Conservation (phyloP, 2,797 vertebrate genomes). For the Chelonia mydas region DNA sequence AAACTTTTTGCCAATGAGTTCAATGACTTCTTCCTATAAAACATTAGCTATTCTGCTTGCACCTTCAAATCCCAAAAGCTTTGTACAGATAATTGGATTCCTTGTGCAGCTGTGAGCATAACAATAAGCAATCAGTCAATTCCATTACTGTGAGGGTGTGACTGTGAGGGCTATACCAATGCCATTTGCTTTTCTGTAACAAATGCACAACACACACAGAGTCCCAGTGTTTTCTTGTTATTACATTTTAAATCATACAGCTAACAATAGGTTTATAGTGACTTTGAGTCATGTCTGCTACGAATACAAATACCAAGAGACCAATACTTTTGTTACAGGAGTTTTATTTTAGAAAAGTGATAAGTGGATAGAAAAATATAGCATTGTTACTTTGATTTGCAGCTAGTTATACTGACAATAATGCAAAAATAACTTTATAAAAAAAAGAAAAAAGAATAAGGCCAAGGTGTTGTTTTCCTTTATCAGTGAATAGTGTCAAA, state of each 20-base stretch:
- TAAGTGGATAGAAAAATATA: conserved; percentile 12
- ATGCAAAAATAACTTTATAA: background rate
- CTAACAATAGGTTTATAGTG: conserved; percentile 37
- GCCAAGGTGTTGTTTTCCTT: background rate
- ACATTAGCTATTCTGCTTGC: conserved; percentile 34
- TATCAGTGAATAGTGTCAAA: background rate
- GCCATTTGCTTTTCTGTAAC: conserved; percentile 50
- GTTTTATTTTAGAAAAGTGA: conserved; percentile 33
- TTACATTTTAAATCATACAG: conserved; percentile 69
- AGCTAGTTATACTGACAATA: background rate
- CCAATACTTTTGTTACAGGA: conserved; percentile 26
- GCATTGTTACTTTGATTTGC: conserved; percentile 17
- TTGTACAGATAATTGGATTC: conserved; percentile 55
- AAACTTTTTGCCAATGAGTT: conserved; percentile 34
- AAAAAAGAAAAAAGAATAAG: background rate
- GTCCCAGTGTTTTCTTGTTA: conserved; percentile 51
- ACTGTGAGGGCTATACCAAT: background rate
- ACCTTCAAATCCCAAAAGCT: conserved; percentile 44
- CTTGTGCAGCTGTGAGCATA: background rate
- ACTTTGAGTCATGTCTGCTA: conserved; percentile 10
- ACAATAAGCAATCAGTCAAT: conserved; percentile 64
- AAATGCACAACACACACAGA: background rate
- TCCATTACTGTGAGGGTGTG: conserved; percentile 33
- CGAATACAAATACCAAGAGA: conserved; percentile 41
- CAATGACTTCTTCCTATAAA: background rate